Conservation (phyloP, 2,888 invertebrate species). For the Formica aserva region DNA sequence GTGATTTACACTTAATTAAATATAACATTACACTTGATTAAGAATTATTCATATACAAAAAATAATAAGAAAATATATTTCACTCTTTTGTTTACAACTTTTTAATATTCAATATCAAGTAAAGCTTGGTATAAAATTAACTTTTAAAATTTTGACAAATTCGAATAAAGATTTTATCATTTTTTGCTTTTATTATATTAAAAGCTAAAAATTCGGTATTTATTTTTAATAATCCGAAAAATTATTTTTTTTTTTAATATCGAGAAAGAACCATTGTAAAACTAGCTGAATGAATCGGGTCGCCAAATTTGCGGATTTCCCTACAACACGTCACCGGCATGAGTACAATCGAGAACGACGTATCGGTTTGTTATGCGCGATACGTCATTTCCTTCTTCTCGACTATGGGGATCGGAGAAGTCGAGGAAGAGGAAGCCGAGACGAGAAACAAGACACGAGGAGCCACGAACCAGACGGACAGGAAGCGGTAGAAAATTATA, state of each 20-base stretch:
- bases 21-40: background rate
- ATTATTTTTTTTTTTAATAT: background rate
- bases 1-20: background rate
- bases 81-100: background rate
- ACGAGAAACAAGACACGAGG: slow-evolving; percentile 50
- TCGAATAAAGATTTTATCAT: background rate
- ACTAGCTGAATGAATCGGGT: background rate
- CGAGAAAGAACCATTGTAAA: background rate
- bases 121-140: background rate
- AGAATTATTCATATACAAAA: background rate
- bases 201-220: background rate
- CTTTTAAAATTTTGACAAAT: background rate
- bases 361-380: slow-evolving; percentile 75
- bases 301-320: slow-evolving; percentile 11
- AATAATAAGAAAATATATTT: background rate
- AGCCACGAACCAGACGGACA: slow-evolving; percentile 40
- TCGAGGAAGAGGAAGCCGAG: slow-evolving; percentile 54
- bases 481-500: slow-evolving; percentile 68
- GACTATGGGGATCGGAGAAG: slow-evolving; percentile 42
- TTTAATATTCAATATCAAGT: background rate
- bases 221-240: background rate
- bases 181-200: background rate
- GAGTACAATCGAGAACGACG: slow-evolving; percentile 3
- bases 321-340: background rate
- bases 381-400: slow-evolving; percentile 79